Base-by-base conservation (phyloP, 1,140 invertebrate species). In the Xylocopa sonorina region DNA sequence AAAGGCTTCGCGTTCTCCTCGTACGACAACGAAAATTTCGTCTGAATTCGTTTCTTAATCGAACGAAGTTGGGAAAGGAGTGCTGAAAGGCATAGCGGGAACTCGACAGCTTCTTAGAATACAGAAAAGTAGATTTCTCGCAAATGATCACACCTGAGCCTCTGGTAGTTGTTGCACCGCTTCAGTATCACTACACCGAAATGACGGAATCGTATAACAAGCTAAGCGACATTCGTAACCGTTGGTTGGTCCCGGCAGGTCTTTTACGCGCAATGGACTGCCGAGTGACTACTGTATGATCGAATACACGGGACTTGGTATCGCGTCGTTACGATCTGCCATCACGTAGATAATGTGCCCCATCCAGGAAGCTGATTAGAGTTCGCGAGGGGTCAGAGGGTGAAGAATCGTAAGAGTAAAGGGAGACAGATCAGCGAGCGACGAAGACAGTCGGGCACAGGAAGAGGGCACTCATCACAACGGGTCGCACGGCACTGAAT, bases 261-360 rank as follows among this genome's bases (percentile, higher is more conserved):
- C 73, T 81, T 86, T 83, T 81, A 87, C 84, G 78, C 72, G 80
- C 85, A 48, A 87, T 82, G 81, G 81, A 83, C 74, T 84, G 81
- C 77, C 86, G 83, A 82, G 82, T 78, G 87, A 87, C 85, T 82
- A 82, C 79, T 81, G 84, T 87, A 85, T 73, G 85, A 85, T 89
- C 84, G 83, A 87, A 88, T 88, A 79, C 81, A 68, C 48, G 53
- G 79, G 77, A 69, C 83, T 85, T 87, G 80, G 75, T 85, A 86
- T 85, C 83, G 80, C 81, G 83, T 68, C 78, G 88, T 87, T 90
- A 84, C 83, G 84, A 90, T 91, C 85, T 86, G 85, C 88, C 90
- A 91, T 91, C 90, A 90, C 87, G 85, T 88, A 87, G 89, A 91
- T 91, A 89, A 91, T 91, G 78, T 88, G 87, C 89, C 89, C 89